phyloP scores from a whole-genome alignment of 2,888 invertebrate genomes.

The Meghimatium bilineatum region DNA sequence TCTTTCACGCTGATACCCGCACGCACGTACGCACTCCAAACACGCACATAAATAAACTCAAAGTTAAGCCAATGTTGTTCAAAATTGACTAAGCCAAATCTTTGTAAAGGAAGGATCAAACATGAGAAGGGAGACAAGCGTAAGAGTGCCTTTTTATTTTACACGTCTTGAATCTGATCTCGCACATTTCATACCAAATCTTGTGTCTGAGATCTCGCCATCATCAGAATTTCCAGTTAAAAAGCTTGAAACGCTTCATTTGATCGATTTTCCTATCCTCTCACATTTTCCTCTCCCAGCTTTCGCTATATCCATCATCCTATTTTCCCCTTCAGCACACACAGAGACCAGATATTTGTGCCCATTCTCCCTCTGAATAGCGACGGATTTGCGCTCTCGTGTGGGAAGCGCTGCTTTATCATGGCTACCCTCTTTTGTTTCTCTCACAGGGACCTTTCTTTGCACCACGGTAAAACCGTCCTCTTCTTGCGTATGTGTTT shows the following conservation, averaged over 20 bases:
- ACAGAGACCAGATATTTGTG: conserved; percentile 7
- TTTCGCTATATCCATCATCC: not conserved
- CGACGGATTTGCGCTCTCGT: not conserved
- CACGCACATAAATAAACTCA: not conserved
- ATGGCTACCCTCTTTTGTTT: not conserved
- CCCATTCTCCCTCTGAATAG: conserved; percentile 1
- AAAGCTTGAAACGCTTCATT: conserved; percentile 3
- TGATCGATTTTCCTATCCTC: conserved; percentile 26
- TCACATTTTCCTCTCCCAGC: not conserved
- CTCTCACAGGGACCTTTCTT: not conserved
- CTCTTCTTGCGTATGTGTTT: not conserved
- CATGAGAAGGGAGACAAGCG: not conserved
- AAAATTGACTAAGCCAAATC: not conserved
- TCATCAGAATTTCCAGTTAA: conserved; percentile 20
- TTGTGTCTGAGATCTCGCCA: conserved; percentile 8
- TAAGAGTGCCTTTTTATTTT: not conserved
- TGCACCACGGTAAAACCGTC: not conserved
- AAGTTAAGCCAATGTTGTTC: not conserved
- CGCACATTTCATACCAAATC: conserved; percentile 19
- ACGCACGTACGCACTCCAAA: not conserved
- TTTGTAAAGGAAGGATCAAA: not conserved
- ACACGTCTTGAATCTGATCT: conserved; percentile 8
- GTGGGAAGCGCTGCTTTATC: not conserved
- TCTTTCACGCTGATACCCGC: not conserved
- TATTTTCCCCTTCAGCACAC: conserved; percentile 14